These are phyloP conservation scores for Saguinus midas DNA, from an alignment of 2,113 vertebrate species.

Conservation along the genomic window DNA sequence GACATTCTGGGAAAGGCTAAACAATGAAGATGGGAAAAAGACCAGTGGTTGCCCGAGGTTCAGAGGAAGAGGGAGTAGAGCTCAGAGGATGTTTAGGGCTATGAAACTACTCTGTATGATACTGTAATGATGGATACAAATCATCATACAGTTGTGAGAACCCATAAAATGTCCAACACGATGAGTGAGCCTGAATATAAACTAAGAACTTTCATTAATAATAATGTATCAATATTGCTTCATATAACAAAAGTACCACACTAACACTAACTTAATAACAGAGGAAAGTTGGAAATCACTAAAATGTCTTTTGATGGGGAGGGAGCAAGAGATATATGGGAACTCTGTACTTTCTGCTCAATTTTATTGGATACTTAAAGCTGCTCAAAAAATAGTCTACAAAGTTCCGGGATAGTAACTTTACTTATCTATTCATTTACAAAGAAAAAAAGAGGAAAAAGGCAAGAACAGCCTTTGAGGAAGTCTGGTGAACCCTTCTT, in stretches of 20 bases:
- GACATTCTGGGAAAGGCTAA: neutral
- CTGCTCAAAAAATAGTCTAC: neutral
- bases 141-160: neutral
- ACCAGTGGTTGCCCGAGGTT: neutral
- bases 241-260: neutral
- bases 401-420: neutral
- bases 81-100: neutral
- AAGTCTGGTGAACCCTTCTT: neutral
- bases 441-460: neutral
- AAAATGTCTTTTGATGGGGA: too few species aligned
- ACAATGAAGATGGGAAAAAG: neutral
- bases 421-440: neutral
- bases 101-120: too few species aligned
- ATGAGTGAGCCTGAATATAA: neutral
- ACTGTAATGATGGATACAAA: neutral
- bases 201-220: neutral
- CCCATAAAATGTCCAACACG: neutral
- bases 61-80: rapidly evolving
- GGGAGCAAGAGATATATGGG: neutral
- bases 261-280: neutral
- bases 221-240: neutral
- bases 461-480: neutral
- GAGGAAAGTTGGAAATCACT: neutral
- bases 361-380: neutral
- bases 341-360: neutral